These are phyloP conservation scores for Sarcophaga caerulescens DNA, from an alignment of 2,888 invertebrate genomes.

Conservation along the genomic window DNA sequence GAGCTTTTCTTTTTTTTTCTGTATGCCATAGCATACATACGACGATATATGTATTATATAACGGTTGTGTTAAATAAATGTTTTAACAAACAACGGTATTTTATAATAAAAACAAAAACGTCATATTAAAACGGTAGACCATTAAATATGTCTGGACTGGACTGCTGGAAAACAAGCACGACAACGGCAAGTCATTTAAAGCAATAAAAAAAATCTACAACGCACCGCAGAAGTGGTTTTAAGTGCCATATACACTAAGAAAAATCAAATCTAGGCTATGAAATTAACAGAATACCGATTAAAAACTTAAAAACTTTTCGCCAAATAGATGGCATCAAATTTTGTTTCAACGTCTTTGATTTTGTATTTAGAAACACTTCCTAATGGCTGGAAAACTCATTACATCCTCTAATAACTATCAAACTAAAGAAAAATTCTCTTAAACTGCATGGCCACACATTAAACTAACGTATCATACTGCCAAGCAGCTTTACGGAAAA, in stretches of 20 bases:
- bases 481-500: too few relatives aligned
- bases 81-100: constrained; percentile 19
- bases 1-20: background rate
- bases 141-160: constrained; percentile 38
- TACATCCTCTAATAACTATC: too few relatives aligned
- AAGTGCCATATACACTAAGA: constrained; percentile 11
- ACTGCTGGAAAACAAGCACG: constrained; percentile 8
- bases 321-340: too few relatives aligned
- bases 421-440: too few relatives aligned
- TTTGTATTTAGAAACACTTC: too few relatives aligned
- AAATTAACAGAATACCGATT: too few relatives aligned
- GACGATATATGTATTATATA: constrained; percentile 58
- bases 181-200: constrained; percentile 24
- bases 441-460: too few relatives aligned
- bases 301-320: too few relatives aligned
- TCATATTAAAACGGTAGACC: background rate
- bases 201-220: constrained; percentile 13
- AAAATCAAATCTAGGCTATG: background rate
- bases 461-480: too few relatives aligned
- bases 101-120: background rate
- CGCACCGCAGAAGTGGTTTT: constrained; percentile 28
- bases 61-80: constrained; percentile 46
- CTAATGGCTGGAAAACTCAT: too few relatives aligned
- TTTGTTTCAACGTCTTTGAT: too few relatives aligned
- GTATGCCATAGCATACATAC: background rate